Evolutionary conservation across 2,888 invertebrate species (phyloP).

Genomic region (Drosophila gaucha): DNA sequence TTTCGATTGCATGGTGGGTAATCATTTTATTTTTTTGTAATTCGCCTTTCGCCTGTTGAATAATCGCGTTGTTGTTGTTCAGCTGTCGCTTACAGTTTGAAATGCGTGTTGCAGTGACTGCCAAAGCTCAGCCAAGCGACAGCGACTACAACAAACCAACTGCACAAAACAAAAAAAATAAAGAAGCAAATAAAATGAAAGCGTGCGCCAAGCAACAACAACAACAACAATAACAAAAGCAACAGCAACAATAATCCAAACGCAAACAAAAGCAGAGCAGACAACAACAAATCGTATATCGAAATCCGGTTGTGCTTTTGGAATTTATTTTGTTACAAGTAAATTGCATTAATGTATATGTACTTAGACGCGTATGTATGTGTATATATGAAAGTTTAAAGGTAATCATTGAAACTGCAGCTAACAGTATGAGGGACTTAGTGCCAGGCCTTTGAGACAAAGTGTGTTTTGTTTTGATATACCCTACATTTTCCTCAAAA

Average conservation of each 20-base stretch:
- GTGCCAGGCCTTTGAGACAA: neutral
- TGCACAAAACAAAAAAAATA: conserved; percentile 17
- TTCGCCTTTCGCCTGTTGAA: conserved; percentile 53
- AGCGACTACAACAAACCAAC: conserved; percentile 27
- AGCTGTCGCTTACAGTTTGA: conserved; percentile 47
- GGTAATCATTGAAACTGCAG: conserved; percentile 35
- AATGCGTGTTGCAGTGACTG: conserved; percentile 41
- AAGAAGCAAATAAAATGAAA: conserved; percentile 61
- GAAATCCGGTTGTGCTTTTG: conserved; percentile 65
- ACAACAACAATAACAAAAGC: conserved; percentile 20
- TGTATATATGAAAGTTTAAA: conserved; percentile 6
- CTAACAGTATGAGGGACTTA: conserved; percentile 6
- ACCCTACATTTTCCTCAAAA: too few species aligned
- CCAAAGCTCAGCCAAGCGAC: conserved; percentile 49
- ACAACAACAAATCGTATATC: conserved; percentile 47
- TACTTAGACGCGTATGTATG: conserved; percentile 20
- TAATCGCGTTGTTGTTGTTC: conserved; percentile 28
- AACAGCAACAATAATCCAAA: neutral
- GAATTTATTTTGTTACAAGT: conserved; percentile 42
- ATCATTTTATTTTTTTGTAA: neutral
- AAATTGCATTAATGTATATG: conserved; percentile 37
- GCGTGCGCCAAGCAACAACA: conserved; percentile 39
- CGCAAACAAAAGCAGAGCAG: conserved; percentile 17
- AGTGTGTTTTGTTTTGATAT: too few species aligned
- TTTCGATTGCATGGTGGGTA: conserved; percentile 6